Percentiles rank a stretch among this genome's conserved stretches.
phyloP scores from a whole-genome alignment of 1,140 invertebrate species.

The silkworm (Bombyx mori) region ASM3026992v2 NC_085131.1:10186001-10186500 shows the following conservation, averaged over 20 bases:
- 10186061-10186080: constrained; percentile 12
- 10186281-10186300: constrained; percentile 54
- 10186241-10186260: constrained; percentile 13
- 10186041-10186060: constrained; percentile 13
- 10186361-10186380: constrained; percentile 59
- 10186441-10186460: constrained; percentile 15
- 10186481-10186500: too few species aligned
- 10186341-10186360: constrained; percentile 59
- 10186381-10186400: constrained; percentile 55
- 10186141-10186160: constrained; percentile 69
- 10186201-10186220: constrained; percentile 69
- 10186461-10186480: background rate
- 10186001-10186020: constrained; percentile 14
- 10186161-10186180: constrained; percentile 66
- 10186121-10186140: constrained; percentile 70
- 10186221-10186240: constrained; percentile 49
- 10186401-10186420: constrained; percentile 61
- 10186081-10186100: constrained; percentile 17
- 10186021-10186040: constrained; percentile 22
- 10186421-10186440: constrained; percentile 40
- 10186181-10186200: constrained; percentile 69
- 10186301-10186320: constrained; percentile 58
- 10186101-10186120: constrained; percentile 55
- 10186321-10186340: constrained; percentile 56
- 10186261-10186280: constrained; percentile 12